phyloP scores from a whole-genome alignment of 2,797 vertebrate species.

The Delichon dasypus region DNA sequence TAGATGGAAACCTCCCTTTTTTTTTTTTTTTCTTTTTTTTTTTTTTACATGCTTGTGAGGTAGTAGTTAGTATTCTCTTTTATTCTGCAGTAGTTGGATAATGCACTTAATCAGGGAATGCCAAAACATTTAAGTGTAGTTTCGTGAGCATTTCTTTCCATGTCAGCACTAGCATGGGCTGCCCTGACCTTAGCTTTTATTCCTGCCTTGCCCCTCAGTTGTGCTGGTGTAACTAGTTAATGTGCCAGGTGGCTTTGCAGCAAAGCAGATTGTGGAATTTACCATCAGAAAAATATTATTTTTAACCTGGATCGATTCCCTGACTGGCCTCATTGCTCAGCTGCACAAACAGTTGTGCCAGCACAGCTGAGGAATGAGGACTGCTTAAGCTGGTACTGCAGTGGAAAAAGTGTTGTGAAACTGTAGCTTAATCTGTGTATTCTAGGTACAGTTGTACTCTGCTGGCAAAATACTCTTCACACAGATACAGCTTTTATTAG shows the following conservation, averaged over 20 bases:
- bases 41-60: neutral
- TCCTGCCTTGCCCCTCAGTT: constrained; percentile 11
- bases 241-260: constrained; percentile 54
- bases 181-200: constrained; percentile 10
- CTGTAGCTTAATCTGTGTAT: constrained; percentile 9
- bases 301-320: constrained; percentile 60
- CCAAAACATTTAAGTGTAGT: neutral
- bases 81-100: neutral
- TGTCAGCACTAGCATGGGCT: neutral
- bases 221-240: constrained; percentile 13
- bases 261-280: constrained; percentile 57
- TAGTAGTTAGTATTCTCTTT: neutral
- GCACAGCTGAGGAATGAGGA: constrained; percentile 44
- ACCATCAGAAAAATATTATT: constrained; percentile 68
- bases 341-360: constrained; percentile 66
- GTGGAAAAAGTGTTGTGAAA: constrained; percentile 51
- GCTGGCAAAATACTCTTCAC: neutral
- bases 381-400: constrained; percentile 41
- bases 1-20: neutral
- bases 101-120: neutral
- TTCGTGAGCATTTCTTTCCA: constrained; percentile 24
- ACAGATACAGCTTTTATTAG: neutral
- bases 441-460: neutral
- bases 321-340: constrained; percentile 26
- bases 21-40: neutral